These are phyloP conservation scores for Cisticola juncidis DNA, from an alignment of 2,113 vertebrate genomes.

Conservation along the genomic window DNA sequence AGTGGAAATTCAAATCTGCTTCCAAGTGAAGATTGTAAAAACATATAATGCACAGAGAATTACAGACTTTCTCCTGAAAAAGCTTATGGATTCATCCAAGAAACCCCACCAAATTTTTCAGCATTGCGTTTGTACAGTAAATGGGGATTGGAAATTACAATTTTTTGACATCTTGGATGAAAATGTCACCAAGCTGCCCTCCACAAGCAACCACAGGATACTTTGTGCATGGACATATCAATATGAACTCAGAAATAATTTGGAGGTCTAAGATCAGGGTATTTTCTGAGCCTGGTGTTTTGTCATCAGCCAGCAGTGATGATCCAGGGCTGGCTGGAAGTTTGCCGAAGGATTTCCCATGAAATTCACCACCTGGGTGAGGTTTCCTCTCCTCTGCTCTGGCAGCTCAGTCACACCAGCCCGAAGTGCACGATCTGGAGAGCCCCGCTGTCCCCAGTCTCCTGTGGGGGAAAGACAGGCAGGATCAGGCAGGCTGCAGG, in stretches of 20 bases:
- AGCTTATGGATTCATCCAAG: not conserved
- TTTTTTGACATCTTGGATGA: not conserved
- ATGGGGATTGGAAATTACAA: accelerated
- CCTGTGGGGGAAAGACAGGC: conserved; percentile 61
- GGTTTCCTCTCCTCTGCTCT: not conserved
- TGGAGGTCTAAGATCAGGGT: not conserved
- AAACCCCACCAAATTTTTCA: not conserved
- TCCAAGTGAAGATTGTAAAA: conserved; percentile 62
- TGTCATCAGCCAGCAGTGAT: not conserved
- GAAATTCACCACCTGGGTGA: not conserved
- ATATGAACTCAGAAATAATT: not conserved
- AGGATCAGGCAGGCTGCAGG: not conserved
- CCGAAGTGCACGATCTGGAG: conserved; percentile 86
- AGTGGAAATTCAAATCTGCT: conserved; percentile 69
- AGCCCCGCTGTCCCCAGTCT: conserved; percentile 37
- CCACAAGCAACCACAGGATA: not conserved
- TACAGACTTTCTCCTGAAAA: not conserved
- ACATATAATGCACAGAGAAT: conserved; percentile 44
- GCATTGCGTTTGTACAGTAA: not conserved
- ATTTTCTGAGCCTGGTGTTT: not conserved
- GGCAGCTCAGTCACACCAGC: conserved; percentile 74
- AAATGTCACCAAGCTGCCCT: not conserved
- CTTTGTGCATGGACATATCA: accelerated
- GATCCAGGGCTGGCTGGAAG: not conserved
- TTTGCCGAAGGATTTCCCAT: accelerated